Percentiles rank a stretch among this genome's conserved stretches.
phyloP scores from a whole-genome alignment of 2,797 vertebrate genomes.

The Spatula clypeata region DNA sequence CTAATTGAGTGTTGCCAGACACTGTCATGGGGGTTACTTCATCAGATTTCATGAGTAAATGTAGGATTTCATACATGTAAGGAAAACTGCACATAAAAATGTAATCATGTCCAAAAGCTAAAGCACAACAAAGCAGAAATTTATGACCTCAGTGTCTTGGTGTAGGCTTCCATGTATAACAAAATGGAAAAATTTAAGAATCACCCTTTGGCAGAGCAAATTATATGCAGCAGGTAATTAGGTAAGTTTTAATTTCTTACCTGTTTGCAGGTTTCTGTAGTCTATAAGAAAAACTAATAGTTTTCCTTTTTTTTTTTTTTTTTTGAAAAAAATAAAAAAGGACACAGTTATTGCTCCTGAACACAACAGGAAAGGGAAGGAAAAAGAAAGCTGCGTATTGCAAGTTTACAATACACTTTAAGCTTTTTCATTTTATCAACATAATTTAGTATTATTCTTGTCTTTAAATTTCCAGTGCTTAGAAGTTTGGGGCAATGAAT shows the following conservation, averaged over 20 bases:
- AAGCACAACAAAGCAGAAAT: neutral
- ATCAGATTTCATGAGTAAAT: neutral
- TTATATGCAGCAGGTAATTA: neutral
- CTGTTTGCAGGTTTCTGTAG: neutral
- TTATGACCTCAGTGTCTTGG: neutral
- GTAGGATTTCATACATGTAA: neutral
- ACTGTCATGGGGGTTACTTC: neutral
- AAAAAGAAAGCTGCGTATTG: neutral
- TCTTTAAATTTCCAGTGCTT: neutral
- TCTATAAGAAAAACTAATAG: neutral
- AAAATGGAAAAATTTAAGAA: neutral
- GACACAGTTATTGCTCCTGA: fast-evolving
- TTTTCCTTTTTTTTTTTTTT: neutral
- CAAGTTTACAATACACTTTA: neutral
- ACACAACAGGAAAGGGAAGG: neutral
- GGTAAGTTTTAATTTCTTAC: fast-evolving
- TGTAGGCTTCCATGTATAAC: neutral
- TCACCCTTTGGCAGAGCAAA: neutral
- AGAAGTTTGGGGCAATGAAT: neutral
- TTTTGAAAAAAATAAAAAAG: neutral
- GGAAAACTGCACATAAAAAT: neutral
- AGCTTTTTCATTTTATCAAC: neutral
- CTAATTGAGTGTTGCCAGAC: neutral
- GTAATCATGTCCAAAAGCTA: neutral
- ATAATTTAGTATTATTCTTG: neutral